Evolutionary conservation across 2,888 invertebrate species (phyloP).

Genomic region (Hypomecis atomaria): DNA sequence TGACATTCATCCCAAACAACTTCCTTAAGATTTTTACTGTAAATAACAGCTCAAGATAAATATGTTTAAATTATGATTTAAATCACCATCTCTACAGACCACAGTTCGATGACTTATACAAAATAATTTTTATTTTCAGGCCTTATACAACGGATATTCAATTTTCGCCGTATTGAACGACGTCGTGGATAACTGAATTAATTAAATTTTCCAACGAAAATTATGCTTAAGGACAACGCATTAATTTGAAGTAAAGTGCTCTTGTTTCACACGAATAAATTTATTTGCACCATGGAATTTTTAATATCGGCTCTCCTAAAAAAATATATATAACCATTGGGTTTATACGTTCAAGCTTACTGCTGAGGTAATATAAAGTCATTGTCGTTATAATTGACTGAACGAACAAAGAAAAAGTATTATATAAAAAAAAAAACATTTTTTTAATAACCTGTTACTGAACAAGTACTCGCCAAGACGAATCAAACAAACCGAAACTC

Average conservation of each 20-base stretch:
- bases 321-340: too few relatives aligned
- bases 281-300: not conserved
- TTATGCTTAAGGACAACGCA: constrained; percentile 9
- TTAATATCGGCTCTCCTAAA: not conserved
- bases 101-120: not conserved
- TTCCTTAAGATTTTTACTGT: too few relatives aligned
- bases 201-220: constrained; percentile 1
- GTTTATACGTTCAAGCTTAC: too few relatives aligned
- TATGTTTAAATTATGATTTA: not conserved
- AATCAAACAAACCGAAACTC: too few relatives aligned
- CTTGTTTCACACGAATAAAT: constrained; percentile 6
- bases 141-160: constrained; percentile 75
- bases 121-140: constrained; percentile 55
- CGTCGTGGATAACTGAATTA: constrained; percentile 58
- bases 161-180: constrained; percentile 73
- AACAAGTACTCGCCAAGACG: too few relatives aligned
- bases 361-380: too few relatives aligned
- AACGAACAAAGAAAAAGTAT: too few relatives aligned
- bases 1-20: too few relatives aligned
- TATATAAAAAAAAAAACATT: too few relatives aligned
- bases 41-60: too few relatives aligned
- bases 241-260: constrained; percentile 6
- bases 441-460: too few relatives aligned
- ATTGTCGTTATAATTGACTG: too few relatives aligned
- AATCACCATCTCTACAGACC: not conserved